A percentile compares a stretch with the other conserved stretches of the same genome.
Conservation (phyloP, 1,140 invertebrate genomes). For the Drosophila jambulina region DNA sequence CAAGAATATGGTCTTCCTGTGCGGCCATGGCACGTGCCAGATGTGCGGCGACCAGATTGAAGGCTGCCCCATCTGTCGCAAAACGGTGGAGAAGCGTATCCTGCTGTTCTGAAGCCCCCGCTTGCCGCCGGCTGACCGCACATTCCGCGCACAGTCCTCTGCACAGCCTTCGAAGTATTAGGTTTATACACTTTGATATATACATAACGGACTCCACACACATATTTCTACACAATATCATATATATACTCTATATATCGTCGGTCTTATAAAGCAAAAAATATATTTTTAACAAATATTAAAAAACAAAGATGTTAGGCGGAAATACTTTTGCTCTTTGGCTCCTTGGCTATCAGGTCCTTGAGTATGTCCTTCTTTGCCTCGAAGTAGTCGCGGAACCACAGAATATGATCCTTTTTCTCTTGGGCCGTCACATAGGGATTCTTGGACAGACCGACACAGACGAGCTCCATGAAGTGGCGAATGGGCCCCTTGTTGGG, state of each 20-base stretch:
- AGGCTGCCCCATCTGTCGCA: conserved; percentile 98
- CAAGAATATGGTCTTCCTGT: conserved; percentile 99
- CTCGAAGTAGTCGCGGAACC: conserved; percentile 97
- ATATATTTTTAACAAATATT: conserved; percentile 80
- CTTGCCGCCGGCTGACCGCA: conserved; percentile 17
- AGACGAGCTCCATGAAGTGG: conserved; percentile 99
- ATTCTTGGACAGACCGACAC: conserved; percentile 97
- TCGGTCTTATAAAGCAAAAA: conserved; percentile 64
- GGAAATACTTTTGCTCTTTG: conserved; percentile 46
- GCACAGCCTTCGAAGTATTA: conserved; percentile 63
- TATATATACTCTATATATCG: conserved; percentile 41
- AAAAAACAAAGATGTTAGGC: conserved; percentile 44
- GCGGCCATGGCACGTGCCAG: conserved; percentile 98
- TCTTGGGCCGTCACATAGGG: conserved; percentile 94
- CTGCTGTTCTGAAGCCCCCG: conserved; percentile 90
- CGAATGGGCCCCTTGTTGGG: conserved; percentile 94
- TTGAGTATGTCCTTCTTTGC: conserved; percentile 90
- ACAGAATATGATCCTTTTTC: conserved; percentile 95
- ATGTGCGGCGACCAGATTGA: conserved; percentile 99
- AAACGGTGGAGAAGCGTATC: conserved; percentile 97
- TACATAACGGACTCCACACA: conserved; percentile 23
- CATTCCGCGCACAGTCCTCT: conserved; percentile 67
- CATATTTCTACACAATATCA: conserved; percentile 45
- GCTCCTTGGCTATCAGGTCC: conserved; percentile 69
- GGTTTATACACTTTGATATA: conserved; percentile 47